phyloP scores from a whole-genome alignment of 2,797 vertebrate species.

The Fistularia tabacaria region DNA sequence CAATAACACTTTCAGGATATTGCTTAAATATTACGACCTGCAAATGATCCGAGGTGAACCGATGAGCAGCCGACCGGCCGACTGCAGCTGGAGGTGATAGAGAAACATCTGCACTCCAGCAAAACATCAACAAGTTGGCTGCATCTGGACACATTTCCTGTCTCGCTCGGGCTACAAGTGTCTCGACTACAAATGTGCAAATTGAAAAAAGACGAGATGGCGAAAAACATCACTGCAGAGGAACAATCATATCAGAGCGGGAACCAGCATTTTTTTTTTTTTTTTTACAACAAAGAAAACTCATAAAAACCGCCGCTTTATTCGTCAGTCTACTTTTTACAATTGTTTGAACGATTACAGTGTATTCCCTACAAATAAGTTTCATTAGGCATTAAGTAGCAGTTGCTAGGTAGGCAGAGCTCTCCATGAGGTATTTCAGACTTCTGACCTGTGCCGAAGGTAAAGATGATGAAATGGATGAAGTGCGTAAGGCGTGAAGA shows the following conservation, averaged over 20 bases:
- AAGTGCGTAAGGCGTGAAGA: slow-evolving; percentile 31
- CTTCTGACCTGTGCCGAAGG: slow-evolving; percentile 47
- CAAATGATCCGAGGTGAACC: slow-evolving; percentile 47
- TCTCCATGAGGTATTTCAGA: slow-evolving; percentile 67
- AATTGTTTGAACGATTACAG: slow-evolving; percentile 38
- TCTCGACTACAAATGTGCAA: slow-evolving; percentile 52
- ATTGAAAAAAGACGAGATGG: slow-evolving; percentile 24
- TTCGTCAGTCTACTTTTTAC: slow-evolving; percentile 8
- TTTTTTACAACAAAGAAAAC: too few species aligned
- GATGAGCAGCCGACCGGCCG: slow-evolving; percentile 9
- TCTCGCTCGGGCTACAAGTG: slow-evolving; percentile 41
- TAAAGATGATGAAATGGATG: slow-evolving; percentile 6
- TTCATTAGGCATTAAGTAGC: slow-evolving; percentile 52
- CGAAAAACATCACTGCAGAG: slow-evolving; percentile 29
- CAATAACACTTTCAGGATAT: slow-evolving; percentile 54
- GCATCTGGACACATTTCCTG: slow-evolving; percentile 21
- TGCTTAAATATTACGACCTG: slow-evolving; percentile 54
- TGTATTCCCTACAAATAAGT: slow-evolving; percentile 45
- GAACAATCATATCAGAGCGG: slow-evolving; percentile 11
- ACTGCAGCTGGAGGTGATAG: background rate
- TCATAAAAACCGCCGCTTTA: background rate
- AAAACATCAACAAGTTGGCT: slow-evolving; percentile 1
- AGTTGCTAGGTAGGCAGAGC: slow-evolving; percentile 53
- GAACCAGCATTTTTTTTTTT: background rate
- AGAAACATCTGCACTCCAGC: background rate